These are phyloP conservation scores for Cheumatopsyche charites DNA, from an alignment of 1,140 invertebrate genomes.

Conservation along the genomic window DNA sequence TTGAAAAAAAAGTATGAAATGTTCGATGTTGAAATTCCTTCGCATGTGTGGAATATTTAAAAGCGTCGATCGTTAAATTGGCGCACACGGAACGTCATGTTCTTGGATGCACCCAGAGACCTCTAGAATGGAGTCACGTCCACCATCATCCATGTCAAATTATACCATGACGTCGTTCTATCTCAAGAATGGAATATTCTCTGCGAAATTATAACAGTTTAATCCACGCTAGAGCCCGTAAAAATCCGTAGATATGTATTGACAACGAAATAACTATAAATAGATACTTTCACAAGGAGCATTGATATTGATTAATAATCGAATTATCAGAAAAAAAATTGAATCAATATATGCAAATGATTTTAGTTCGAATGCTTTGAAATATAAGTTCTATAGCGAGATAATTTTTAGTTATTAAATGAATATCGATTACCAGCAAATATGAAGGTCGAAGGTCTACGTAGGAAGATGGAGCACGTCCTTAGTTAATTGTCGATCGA, in stretches of 20 bases:
- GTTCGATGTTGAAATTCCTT: background rate
- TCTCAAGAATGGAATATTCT: background rate
- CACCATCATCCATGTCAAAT: constrained; percentile 23
- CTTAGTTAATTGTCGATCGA: constrained; percentile 52
- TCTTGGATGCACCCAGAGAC: constrained; percentile 1
- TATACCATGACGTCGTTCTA: constrained; percentile 22
- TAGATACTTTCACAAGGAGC: no score
- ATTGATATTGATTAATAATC: no score
- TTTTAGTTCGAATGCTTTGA: no score
- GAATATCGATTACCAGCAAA: constrained; percentile 14
- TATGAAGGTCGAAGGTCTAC: background rate
- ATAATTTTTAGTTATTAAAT: constrained; percentile 7
- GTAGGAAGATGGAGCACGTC: constrained; percentile 51
- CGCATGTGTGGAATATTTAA: background rate
- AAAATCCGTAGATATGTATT: no score
- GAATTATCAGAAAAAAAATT: no score
- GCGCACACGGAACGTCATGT: constrained; percentile 4
- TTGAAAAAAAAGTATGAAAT: no score
- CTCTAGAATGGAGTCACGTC: constrained; percentile 21
- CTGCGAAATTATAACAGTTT: constrained; percentile 27
- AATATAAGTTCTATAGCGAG: no score
- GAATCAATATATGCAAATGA: no score
- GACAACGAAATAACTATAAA: no score
- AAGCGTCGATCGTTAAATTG: constrained; percentile 2
- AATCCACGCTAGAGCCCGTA: background rate